Evolutionary conservation across 2,113 vertebrate species (phyloP), one percentile per base, ranked within the genome.

Genomic region (Orthonyx spaldingii): DNA sequence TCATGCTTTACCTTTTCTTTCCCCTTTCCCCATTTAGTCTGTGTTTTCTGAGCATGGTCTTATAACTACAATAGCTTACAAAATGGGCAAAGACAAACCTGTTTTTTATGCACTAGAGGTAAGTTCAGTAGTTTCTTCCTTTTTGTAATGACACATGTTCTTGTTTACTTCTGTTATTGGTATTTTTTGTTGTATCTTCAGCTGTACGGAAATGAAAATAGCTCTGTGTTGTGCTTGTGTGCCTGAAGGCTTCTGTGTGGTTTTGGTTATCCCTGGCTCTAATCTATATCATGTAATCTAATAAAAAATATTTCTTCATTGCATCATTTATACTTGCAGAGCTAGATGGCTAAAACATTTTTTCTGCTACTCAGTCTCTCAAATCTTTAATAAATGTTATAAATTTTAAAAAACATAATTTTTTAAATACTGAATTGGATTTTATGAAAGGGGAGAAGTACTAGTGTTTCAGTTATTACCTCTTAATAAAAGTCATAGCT

Each of bases 21-120:
- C 11, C 18, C 3, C 11, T 89, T 90, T 83, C 26, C 50, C 28
- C 47, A 53, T 76, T 23, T 91, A 99, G 98, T 97, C 98, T 27
- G 97, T 99, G 23, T 98, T 99, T 96, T 99, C 99, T 14, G 98
- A 99, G 12, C 98, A 99, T 35, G 99, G 99, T 65, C 99, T 99
- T 84, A 94, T 99, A 88, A 99, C 99, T 71, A 99, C 99, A 3
- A 97, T 99, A 16, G 99, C 98, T 68, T 99, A 99, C 97, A 98
- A 99, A 93, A 92, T 99, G 93, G 99, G 99, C 69, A 98, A 92
- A 95, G 88, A 99, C 33, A 96, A 98, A 75, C 98, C 99, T 7
- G 98, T 94, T 57, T 98, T 78, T 94, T 99, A 99, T 27, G 99
- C 99, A 3, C 95, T 99, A n/a, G 99, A 99, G 98, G 99, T 97